Percentiles rank a stretch among this genome's conserved stretches.
Evolutionary conservation across 2,888 invertebrate species (phyloP).

Genomic region (Caenorhabditis becei): DNA sequence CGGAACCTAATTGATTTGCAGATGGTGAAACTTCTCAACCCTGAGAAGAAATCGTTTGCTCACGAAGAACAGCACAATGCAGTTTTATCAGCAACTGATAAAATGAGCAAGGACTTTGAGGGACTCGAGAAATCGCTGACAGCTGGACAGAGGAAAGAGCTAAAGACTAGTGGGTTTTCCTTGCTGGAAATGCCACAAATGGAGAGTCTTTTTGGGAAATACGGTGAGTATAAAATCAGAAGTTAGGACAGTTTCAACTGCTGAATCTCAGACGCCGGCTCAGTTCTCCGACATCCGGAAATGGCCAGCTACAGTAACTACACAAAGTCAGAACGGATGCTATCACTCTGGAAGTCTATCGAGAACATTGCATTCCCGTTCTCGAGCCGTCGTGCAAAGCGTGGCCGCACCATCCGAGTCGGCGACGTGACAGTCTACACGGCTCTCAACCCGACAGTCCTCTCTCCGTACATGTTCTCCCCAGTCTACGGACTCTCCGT

Average conservation of each 20-base stretch:
- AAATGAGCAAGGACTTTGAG: slow-evolving; percentile 70
- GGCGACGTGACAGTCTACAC: slow-evolving; percentile 23
- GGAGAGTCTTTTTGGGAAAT: slow-evolving; percentile 65
- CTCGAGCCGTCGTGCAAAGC: slow-evolving; percentile 28
- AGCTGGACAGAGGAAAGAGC: slow-evolving; percentile 62
- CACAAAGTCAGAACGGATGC: slow-evolving; percentile 31
- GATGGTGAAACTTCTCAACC: slow-evolving; percentile 51
- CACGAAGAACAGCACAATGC: slow-evolving; percentile 37
- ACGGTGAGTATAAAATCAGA: slow-evolving; percentile 39
- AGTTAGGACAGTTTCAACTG: background rate
- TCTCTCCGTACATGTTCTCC: slow-evolving; percentile 77
- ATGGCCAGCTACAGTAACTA: slow-evolving; percentile 50
- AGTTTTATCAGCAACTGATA: slow-evolving; percentile 70
- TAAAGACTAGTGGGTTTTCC: slow-evolving; percentile 70
- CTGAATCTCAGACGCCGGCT: slow-evolving; percentile 7
- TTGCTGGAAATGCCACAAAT: slow-evolving; percentile 71
- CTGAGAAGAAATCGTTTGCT: slow-evolving; percentile 33
- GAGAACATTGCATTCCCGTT: slow-evolving; percentile 54
- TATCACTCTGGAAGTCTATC: slow-evolving; percentile 59
- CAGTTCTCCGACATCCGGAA: slow-evolving; percentile 39
- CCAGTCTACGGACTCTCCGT: slow-evolving; percentile 68
- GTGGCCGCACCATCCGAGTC: slow-evolving; percentile 29
- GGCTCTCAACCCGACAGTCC: slow-evolving; percentile 69
- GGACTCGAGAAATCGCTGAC: slow-evolving; percentile 65
- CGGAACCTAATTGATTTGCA: slow-evolving; percentile 1